Evolutionary conservation across 2,113 vertebrate species (phyloP).

Genomic region (Rutilus rutilus): DNA sequence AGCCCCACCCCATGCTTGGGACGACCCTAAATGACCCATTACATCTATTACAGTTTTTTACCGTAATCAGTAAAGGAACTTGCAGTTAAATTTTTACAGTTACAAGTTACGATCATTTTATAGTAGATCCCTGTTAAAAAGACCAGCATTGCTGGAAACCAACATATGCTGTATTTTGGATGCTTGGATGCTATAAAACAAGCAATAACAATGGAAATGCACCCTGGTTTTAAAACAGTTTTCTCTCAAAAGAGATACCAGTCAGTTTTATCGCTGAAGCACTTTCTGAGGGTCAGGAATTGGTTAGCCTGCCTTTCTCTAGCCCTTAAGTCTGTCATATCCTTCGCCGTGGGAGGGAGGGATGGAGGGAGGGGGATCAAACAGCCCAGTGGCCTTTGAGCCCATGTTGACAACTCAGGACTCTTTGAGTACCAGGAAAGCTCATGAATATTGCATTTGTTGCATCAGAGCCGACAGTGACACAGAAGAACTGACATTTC

Average conservation of each 20-base stretch:
- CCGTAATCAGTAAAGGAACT: too few relatives aligned
- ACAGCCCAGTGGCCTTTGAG: slow-evolving; percentile 59
- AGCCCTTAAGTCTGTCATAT: slow-evolving; percentile 49
- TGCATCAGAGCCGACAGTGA: slow-evolving; percentile 51
- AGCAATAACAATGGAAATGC: not conserved
- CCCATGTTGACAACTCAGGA: slow-evolving; percentile 61
- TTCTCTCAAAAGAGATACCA: not conserved
- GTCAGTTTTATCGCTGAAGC: not conserved
- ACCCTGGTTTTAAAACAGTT: not conserved
- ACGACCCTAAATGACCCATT: too few relatives aligned
- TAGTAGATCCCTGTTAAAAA: not conserved
- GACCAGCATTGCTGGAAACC: not conserved
- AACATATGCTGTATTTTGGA: not conserved
- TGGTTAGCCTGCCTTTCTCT: slow-evolving; percentile 55
- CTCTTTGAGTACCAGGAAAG: slow-evolving; percentile 40
- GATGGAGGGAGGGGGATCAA: slow-evolving; percentile 1
- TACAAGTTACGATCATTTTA: not conserved
- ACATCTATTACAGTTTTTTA: too few relatives aligned
- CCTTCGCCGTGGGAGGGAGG: not conserved
- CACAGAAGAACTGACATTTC: slow-evolving; percentile 51
- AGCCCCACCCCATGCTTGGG: too few relatives aligned
- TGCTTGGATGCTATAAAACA: not conserved
- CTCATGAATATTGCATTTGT: slow-evolving; percentile 54
- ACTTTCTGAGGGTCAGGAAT: slow-evolving; percentile 40
- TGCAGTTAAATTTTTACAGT: too few relatives aligned